phyloP scores from a whole-genome alignment of 2,113 vertebrate genomes.

The Trinectes maculatus region DNA sequence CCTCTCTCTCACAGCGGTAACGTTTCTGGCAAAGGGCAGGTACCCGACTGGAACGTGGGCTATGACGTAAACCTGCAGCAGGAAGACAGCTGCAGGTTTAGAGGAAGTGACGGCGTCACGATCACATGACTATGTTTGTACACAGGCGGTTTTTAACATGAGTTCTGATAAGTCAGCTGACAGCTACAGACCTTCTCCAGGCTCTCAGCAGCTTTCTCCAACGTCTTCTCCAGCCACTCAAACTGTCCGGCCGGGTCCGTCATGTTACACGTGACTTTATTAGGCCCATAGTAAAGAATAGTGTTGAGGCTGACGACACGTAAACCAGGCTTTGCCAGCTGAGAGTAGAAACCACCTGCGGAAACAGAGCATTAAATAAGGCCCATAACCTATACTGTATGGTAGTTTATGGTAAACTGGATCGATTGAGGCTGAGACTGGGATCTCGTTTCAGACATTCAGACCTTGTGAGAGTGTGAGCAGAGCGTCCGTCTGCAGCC shows the following conservation, averaged over 20 bases:
- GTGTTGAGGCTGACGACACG: slow-evolving; percentile 95
- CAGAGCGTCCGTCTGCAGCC: slow-evolving; percentile 88
- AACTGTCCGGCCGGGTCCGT: slow-evolving; percentile 84
- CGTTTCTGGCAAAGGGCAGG: slow-evolving; percentile 81
- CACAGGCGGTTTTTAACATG: too few species aligned
- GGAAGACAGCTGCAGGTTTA: neutral
- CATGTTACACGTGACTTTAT: slow-evolving; percentile 84
- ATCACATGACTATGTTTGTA: too few species aligned
- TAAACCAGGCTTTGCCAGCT: slow-evolving; percentile 83
- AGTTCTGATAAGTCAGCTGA: too few species aligned
- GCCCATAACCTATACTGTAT: too few species aligned
- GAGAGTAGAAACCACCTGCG: slow-evolving; percentile 95
- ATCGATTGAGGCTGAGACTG: too few species aligned
- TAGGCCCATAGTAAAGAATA: slow-evolving; percentile 92
- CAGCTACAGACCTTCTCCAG: slow-evolving; percentile 64
- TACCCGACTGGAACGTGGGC: slow-evolving; percentile 93
- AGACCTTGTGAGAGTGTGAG: slow-evolving; percentile 89
- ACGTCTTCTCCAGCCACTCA: slow-evolving; percentile 66
- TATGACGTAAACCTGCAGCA: slow-evolving; percentile 89
- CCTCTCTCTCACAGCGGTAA: slow-evolving; percentile 81
- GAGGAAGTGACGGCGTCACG: too few species aligned
- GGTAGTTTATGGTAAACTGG: too few species aligned
- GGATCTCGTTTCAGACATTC: too few species aligned
- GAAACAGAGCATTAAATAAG: neutral
- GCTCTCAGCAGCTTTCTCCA: slow-evolving; percentile 51